Conservation (phyloP, 2,797 vertebrate species). For the Phoebastria nigripes region DNA sequence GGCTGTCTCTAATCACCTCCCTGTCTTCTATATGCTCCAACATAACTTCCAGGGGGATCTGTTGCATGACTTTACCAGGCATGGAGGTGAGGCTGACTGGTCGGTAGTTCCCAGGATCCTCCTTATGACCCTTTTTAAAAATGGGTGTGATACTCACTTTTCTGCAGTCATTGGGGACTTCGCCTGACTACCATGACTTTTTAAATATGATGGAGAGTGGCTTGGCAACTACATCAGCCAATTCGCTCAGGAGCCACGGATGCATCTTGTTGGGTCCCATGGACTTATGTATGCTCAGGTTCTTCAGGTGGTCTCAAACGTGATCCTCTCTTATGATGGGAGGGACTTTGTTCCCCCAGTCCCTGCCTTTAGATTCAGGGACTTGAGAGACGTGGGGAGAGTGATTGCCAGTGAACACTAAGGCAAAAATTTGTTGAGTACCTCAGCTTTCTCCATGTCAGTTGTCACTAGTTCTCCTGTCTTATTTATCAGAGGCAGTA, state of each 20-base stretch:
- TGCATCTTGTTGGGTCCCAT: background rate
- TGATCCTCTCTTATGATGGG: background rate
- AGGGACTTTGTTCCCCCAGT: background rate
- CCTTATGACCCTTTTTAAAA: background rate
- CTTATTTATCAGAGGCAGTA: background rate
- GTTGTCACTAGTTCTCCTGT: background rate
- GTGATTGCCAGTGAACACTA: background rate
- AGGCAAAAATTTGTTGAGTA: background rate
- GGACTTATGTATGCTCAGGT: background rate
- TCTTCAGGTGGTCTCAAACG: background rate
- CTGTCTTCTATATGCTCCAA: background rate
- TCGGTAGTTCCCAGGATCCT: background rate
- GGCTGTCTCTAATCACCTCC: background rate
- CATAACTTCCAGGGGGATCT: background rate
- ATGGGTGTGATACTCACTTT: background rate
- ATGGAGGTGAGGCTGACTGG: background rate
- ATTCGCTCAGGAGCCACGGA: background rate
- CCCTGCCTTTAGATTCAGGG: background rate
- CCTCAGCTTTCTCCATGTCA: background rate
- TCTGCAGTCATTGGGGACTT: background rate
- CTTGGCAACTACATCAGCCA: background rate
- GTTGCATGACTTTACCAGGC: background rate
- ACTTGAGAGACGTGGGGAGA: background rate
- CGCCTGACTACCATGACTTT: background rate
- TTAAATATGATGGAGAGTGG: background rate